A percentile compares a stretch with the other conserved stretches of the same genome.
Evolutionary conservation across 2,797 vertebrate species (phyloP).

Genomic region (Cryptoblepharus egeriae): DNA sequence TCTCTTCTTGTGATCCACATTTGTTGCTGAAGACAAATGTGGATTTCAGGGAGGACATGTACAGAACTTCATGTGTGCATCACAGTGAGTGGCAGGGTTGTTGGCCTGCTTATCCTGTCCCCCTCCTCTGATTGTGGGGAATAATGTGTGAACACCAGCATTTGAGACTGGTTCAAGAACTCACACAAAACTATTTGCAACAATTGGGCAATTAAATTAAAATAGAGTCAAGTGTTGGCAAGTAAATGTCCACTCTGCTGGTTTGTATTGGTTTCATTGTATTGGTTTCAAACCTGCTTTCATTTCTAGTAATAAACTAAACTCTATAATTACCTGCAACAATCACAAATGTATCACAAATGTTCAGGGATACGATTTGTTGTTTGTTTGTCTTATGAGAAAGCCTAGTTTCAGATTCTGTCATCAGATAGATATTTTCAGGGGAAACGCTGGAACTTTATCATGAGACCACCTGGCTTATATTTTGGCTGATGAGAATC

Average conservation of each 20-base stretch:
- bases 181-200: background rate
- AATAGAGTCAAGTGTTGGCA: background rate
- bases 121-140: no score
- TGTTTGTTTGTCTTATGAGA: conserved; percentile 45
- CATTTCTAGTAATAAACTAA: background rate
- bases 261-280: background rate
- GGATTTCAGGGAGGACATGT: no score
- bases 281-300: background rate
- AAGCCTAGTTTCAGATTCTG: conserved; percentile 53
- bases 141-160: no score
- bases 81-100: no score
- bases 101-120: no score
- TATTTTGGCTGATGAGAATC: conserved; percentile 35
- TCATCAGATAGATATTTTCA: conserved; percentile 50
- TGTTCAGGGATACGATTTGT: background rate
- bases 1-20: no score
- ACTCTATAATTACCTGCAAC: background rate
- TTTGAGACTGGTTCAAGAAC: background rate
- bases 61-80: no score
- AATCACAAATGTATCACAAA: background rate
- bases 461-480: conserved; percentile 31
- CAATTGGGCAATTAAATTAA: background rate
- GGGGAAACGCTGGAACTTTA: conserved; percentile 26
- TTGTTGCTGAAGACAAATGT: no score
- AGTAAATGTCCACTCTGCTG: background rate